Evolutionary conservation across 2,113 vertebrate species (phyloP), one percentile per base, ranked within the genome.

Genomic region (Gymnogyps californianus): DNA sequence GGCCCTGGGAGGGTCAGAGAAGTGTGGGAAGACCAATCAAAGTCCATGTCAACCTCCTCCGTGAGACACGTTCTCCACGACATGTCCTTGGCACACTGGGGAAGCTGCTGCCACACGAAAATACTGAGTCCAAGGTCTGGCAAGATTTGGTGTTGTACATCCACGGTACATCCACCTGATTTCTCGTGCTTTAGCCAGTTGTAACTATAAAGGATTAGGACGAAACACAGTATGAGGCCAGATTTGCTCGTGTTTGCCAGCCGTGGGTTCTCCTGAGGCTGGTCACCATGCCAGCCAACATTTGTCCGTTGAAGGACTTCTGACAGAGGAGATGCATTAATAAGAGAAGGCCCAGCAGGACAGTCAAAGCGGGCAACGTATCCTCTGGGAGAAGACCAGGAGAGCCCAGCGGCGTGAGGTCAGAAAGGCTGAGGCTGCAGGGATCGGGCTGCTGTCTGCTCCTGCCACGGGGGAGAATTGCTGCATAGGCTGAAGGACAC

Each of bases 401-500:
- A 85, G 32, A 84, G 22, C 29, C 25, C 7, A 11, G 38, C 4
- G 2, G 17, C 26, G 34, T 2, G 17, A 74, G 65, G 76, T 47
- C 55, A 55, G 83, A 46, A 34, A 54, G 29, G 31, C 18, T 0
- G 0, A 71, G 54, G 21, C 69, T 58, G 46, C 1, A 0, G 20
- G 34, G 22, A 21, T 25, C 1, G 1, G 42, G 42, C 59, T 47
- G 51, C 87, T 81, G 42, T 17, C 64, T 84, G 72, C 29, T 77
- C 72, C 72, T 47, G 36, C 42, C 4, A 1, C 0, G 3, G 52
- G 2, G 10, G 8, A 57, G 32, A 83, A 51, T 26, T 55, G 57
- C 74, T 77, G 31, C 1, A 0, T 7, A 36, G 84, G 57, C 57
- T 89, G 74, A 82, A 74, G 42, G n/a, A 58, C 65, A 28, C 0